Evolutionary conservation across 2,888 invertebrate genomes (phyloP), one percentile per base, ranked within the genome.

Genomic region (Zaprionus lineosus): DNA sequence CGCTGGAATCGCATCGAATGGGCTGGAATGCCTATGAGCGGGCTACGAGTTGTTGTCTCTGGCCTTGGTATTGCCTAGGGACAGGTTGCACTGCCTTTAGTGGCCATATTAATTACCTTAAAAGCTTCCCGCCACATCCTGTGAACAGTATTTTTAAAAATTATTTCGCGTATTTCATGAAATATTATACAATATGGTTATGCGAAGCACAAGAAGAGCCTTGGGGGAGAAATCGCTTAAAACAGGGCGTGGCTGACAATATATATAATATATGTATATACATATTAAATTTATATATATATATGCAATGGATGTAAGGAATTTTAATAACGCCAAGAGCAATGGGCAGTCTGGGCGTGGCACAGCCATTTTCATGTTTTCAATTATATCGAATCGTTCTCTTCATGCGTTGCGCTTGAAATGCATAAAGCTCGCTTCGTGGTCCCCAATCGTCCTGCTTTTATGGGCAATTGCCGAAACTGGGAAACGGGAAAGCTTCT

Each of bases 51-150:
- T n/a, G 24, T n/a, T 24, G 8, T 24, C 24, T 8, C n/a, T 41
- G 36, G 43, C 43, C 44, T 29, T 56, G 14, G 16, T 9, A 8
- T 3, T 5, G 58, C 39, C 40, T 36, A 24, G 41, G 36, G 29
- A 1, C 7, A 5, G 18, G 7, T 5, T 9, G 18, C 28, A 16
- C 12, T 9, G 40, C 36, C 21, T 34, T 29, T 37, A 40, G 12
- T 18, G 29, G 29, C 28, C 53, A 64, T 63, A 71, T 81, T 78
- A 74, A 81, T 78, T 84, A 71, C 58, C 62, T 81, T 52, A 39
- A 70, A 61, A 73, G 55, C 46, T 43, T 19, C 28, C 64, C 31
- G 53, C 37, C 60, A 61, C 50, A 39, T 48, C 39, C 34, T n/a
- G 34, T 9, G 14, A n/a, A 9, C 37, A 46, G 36, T 14, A 41